Evolutionary conservation across 2,113 vertebrate species (phyloP).

Genomic region (Eulemur rufifrons): DNA sequence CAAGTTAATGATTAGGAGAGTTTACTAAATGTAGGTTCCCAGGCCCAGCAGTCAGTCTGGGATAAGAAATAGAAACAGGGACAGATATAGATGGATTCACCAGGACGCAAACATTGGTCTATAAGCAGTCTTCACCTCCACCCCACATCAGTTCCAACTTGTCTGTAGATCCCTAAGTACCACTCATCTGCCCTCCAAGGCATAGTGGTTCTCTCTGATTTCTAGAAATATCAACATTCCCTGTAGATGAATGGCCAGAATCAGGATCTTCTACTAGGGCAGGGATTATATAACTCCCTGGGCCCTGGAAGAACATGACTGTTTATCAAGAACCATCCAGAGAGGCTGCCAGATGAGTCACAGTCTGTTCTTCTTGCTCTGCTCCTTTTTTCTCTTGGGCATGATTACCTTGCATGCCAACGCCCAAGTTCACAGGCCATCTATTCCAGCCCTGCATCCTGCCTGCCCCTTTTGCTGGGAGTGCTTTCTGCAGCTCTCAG

Average conservation of each 20-base stretch:
- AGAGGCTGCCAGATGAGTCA: not conserved
- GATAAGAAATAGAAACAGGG: not conserved
- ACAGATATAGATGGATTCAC: not conserved
- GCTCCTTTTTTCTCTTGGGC: not conserved
- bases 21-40: not conserved
- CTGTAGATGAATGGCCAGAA: not conserved
- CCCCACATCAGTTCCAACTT: not conserved
- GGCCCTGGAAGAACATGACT: not conserved
- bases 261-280: not conserved
- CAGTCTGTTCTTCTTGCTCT: not conserved
- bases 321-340: not conserved
- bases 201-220: not conserved
- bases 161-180: not conserved
- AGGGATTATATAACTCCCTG: not conserved
- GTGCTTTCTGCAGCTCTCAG: conserved; percentile 66
- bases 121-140: not conserved
- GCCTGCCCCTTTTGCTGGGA: conserved; percentile 26
- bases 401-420: not conserved
- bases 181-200: not conserved
- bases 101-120: not conserved
- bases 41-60: not conserved
- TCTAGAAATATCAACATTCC: not conserved
- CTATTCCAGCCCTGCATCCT: conserved; percentile 66
- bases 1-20: not conserved
- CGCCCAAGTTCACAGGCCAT: conserved; percentile 18